Conservation (phyloP, 2,888 invertebrate genomes). For the Sinelater perroti region DNA sequence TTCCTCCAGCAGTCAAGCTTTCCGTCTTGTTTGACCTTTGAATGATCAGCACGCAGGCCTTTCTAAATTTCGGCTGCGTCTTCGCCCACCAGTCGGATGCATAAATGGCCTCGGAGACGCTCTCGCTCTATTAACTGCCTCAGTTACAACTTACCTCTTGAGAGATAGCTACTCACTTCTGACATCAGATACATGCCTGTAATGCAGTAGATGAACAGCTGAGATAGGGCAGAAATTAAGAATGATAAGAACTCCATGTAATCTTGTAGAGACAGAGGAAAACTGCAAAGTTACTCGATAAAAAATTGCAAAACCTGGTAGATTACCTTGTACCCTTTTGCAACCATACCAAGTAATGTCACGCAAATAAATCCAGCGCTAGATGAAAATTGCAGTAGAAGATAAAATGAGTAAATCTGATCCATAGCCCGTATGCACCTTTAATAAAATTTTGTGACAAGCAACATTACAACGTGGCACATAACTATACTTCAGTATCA, state of each 20-base stretch:
- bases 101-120: conserved; percentile 23
- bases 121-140: conserved; percentile 18
- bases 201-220: background rate
- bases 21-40: conserved; percentile 23
- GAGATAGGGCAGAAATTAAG: background rate
- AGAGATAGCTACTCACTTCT: no score
- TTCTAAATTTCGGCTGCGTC: conserved; percentile 27
- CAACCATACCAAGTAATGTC: no score
- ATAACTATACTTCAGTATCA: conserved; percentile 1
- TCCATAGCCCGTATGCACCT: no score
- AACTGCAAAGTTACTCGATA: background rate
- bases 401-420: no score
- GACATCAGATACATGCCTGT: background rate
- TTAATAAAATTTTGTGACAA: no score
- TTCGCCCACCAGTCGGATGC: conserved; percentile 29
- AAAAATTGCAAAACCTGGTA: no score
- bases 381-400: no score
- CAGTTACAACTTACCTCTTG: no score
- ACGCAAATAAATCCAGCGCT: no score
- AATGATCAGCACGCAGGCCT: conserved; percentile 28
- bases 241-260: background rate
- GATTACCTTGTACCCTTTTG: no score
- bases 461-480: no score
- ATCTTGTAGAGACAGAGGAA: background rate
- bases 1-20: conserved; percentile 28